Evolutionary conservation across 2,797 vertebrate species (phyloP), one percentile per base, ranked within the genome.

Genomic region (Melanotaenia trifasciata): DNA sequence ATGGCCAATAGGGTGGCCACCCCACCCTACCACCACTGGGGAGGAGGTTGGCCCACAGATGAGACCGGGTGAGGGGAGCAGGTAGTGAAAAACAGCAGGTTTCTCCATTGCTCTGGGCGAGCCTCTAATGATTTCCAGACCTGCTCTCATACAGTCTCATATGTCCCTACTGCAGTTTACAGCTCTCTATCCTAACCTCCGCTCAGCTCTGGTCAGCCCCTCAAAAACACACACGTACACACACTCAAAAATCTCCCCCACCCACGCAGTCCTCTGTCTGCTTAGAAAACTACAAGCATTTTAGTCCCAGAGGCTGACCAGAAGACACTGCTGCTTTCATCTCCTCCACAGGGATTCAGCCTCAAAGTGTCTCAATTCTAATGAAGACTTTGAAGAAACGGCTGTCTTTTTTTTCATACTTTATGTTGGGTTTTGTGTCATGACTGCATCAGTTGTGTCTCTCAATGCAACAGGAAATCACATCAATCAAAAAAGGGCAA

Each of bases 61-160:
- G 78, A 76, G 72, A 68, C 26, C 54, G 67, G 67, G 66, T 4
- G 73, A 58, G 73, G 70, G 72, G 86, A 83, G 78, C 81, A 91
- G 90, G 88, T 90, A 90, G 80, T 84, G 86, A 90, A 90, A 91
- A 90, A 91, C 91, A 92, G 89, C 91, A 91, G 90, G 90, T 92
- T 92, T 90, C 87, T 91, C 84, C 88, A 88, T 92, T 88, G 89
- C 93, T 92, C 76, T 80, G 87, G 89, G 93, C 85, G 51, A 86
- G 87, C 76, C 71, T 73, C 86, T 94, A 94, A 94, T 93, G 90
- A 92, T 90, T 94, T 94, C 93, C 94, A 95, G 92, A 91, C 87
- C 73, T 53, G 59, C 83, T 62, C 65, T 84, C 71, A 64, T 58
- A 58, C 79, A 78, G 80, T 75, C 73, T 73, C 70, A 22, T 76